These are phyloP conservation scores for Eugnorisma glareosa DNA, from an alignment of 2,888 invertebrate genomes.

Conservation along the genomic window DNA sequence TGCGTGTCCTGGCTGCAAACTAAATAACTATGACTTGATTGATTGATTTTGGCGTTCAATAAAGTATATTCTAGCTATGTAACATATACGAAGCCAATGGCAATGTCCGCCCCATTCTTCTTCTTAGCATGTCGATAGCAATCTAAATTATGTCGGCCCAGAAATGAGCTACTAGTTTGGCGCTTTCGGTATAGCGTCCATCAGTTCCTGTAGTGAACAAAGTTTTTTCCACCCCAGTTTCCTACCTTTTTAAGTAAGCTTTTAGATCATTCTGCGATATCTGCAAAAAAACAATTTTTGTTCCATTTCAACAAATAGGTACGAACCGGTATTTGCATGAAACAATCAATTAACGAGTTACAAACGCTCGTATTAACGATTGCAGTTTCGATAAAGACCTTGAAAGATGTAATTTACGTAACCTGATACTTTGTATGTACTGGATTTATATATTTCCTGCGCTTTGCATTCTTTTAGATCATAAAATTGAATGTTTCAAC, in stretches of 20 bases:
- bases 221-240: too few relatives aligned
- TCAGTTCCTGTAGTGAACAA: too few relatives aligned
- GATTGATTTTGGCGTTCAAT: neutral
- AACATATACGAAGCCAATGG: neutral
- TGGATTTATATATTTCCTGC: conserved; percentile 32
- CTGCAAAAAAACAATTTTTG: neutral
- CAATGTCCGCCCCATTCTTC: too few relatives aligned
- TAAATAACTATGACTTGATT: too few relatives aligned
- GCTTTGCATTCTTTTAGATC: conserved; percentile 14
- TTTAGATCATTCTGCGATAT: neutral
- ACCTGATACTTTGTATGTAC: conserved; percentile 14
- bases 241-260: neutral
- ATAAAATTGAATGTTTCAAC: neutral
- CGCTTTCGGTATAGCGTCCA: too few relatives aligned
- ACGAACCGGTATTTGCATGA: neutral
- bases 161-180: too few relatives aligned
- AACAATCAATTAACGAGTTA: conserved; percentile 30
- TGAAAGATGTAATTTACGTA: conserved; percentile 19
- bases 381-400: conserved; percentile 32
- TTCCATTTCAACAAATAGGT: neutral
- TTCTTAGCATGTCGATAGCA: too few relatives aligned
- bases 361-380: conserved; percentile 21
- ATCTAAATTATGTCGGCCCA: too few relatives aligned
- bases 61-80: neutral
- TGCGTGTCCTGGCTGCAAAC: too few relatives aligned